Evolutionary conservation across 1,140 invertebrate genomes (phyloP), one percentile per base, ranked within the genome.

Genomic region (Melanaphis sacchari): DNA sequence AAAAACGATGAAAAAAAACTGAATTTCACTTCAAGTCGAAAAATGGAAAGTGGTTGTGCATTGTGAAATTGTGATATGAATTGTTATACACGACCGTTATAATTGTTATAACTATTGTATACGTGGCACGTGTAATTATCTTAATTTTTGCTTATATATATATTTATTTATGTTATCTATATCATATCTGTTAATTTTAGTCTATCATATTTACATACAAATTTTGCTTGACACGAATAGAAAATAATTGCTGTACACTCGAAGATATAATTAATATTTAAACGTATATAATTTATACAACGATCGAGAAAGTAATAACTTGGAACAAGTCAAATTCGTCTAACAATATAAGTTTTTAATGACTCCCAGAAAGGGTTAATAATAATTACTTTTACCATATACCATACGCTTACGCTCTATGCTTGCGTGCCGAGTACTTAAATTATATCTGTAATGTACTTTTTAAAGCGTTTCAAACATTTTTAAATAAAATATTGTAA

Each of bases 311-410:
- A 36, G 18, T 76, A 76, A 76, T 76, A 76, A 76, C n/a, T n/a
- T 15, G 18, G 36, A 76, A 76, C 15, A 76, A 76, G 59, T 76
- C 59, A 76, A 76, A 76, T n/a, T 76, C 59, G 59, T 76, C 15
- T 18, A 76, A 76, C 59, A 76, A 76, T 76, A 76, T 76, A 76
- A 76, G 59, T 76, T 76, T 66, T 76, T 76, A 76, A 76, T n/a
- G 59, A 76, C 59, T 76, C 59, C 31, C 59, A n/a, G 59, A 76
- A 76, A 76, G 59, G n/a, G 59, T 76, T 59, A 76, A 76, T 76
- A 76, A 76, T 66, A 11, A 66, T 76, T n/a, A 76, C 15, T 76
- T 18, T 76, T 76, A 76, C n/a, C 15, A 76, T 76, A 76, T 21
- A 36, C 59, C n/a, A n/a, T n/a, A 36, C 46, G 46, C 31, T n/a